Base-by-base conservation (phyloP, 2,888 invertebrate genomes). In the Zaprionus obscuricornis region DNA sequence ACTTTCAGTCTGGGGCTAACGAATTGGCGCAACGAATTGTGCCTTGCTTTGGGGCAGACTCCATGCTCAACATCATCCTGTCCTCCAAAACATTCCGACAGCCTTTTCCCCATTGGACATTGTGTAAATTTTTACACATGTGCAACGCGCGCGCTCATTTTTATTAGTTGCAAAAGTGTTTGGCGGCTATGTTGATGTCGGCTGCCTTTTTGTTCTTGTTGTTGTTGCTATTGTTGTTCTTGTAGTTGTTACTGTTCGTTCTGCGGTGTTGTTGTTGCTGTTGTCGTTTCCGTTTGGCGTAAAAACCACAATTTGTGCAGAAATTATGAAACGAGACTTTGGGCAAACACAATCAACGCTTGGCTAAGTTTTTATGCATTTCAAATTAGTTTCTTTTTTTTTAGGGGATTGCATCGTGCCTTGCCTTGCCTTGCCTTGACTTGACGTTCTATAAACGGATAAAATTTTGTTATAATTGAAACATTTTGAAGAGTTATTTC, bases 251-350 rank as follows among this genome's bases (percentile, higher is more conserved):
- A 52, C 31, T 37, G 27, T n/a, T 24, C 10, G 22, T n/a, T 1
- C 20, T 26, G n/a, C 49, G 27, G 13, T 42, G 26, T 29, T 42
- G 37, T 37, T 43, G 45, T 29, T 47, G 27, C 0, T 45, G 54
- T 36, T 49, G 52, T 33, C 27, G 10, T 14, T 34, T 13, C 6
- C 20, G 37, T 39, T 59, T 43, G 37, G 14, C 62, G 34, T 49
- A 62, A 85, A 83, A 82, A 86, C 87, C 88, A 77, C 87, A 88
- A 86, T 87, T 88, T 79, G 74, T 74, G 82, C 85, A 76, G 74
- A 78, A 79, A 85, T 85, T 72, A 83, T 77, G 67, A 79, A 79
- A 66, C 87, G 88, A 88, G 88, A 87, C 88, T 81, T 74, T 87
- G 74, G 64, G 74, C 84, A 87, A 88, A 87, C 87, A 81, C 62